phyloP scores from a whole-genome alignment of 2,888 invertebrate species.

The Lamellibrachia columna region DNA sequence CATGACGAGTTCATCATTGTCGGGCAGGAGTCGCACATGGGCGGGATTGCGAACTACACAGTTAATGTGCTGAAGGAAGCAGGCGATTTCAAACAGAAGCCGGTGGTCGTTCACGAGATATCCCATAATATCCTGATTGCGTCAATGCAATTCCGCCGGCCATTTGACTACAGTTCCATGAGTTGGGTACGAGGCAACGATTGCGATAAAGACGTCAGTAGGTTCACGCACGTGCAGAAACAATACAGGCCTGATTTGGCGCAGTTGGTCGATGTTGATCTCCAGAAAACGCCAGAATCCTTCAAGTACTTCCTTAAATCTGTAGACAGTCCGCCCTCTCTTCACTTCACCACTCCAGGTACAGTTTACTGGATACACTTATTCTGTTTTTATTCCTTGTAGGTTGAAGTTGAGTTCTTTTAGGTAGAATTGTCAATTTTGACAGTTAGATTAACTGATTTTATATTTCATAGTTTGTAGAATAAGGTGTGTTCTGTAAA shows the following conservation, averaged over 20 bases:
- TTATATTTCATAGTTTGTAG: background rate
- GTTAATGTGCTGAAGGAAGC: constrained; percentile 38
- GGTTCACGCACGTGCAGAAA: constrained; percentile 35
- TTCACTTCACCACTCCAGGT: constrained; percentile 55
- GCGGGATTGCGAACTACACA: constrained; percentile 34
- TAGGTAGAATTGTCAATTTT: background rate
- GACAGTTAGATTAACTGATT: background rate
- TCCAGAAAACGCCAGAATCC: constrained; percentile 30
- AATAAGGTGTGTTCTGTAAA: background rate
- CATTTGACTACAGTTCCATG: constrained; percentile 45
- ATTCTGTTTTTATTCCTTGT: background rate
- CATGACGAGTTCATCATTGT: constrained; percentile 56
- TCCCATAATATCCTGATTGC: constrained; percentile 43
- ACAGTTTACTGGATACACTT: constrained; percentile 26
- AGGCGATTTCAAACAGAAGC: constrained; percentile 37
- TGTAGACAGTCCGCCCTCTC: constrained; percentile 47
- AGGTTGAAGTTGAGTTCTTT: background rate
- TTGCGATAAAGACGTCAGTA: constrained; percentile 32
- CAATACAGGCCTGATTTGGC: constrained; percentile 33
- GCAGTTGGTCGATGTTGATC: constrained; percentile 37
- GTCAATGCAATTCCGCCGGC: constrained; percentile 52
- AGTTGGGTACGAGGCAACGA: constrained; percentile 26
- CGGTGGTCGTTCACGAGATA: constrained; percentile 39
- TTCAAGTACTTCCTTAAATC: constrained; percentile 52
- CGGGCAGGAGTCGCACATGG: constrained; percentile 44